Base-by-base conservation (phyloP, 2,888 invertebrate genomes). In the Cepaea hortensis region DNA sequence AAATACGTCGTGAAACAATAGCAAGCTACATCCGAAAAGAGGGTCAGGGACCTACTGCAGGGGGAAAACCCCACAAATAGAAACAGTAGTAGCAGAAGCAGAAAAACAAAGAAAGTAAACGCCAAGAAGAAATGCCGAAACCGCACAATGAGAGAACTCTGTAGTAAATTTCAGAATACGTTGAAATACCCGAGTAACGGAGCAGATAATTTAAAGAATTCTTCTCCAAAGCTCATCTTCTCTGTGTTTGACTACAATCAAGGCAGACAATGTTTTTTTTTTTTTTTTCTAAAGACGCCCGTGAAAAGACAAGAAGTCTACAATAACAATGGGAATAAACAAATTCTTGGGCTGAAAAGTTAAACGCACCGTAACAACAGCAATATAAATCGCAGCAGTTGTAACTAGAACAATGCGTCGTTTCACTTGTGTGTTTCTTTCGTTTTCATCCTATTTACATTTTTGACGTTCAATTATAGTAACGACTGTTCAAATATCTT, bases 1-100 rank as follows among this genome's bases (percentile, higher is more conserved):
- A 77, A 55, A 77, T 6, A n/a, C 13, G n/a, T 55, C n/a, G 77
- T 55, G 13, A 76, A 77, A 55, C 55, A 77, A n/a, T 55, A 77
- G n/a, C 55, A 55, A n/a, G 11, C 46, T 20, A 48, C 2, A 76
- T 50, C 5, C 55, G 23, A 61, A 5, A 68, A n/a, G 61, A 77
- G 23, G 35, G 55, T 61, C 9, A 55, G 3, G 55, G n/a, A 77
- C 73, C 72, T n/a, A 13, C 20, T n/a, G 2, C 20, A 11, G 23
- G 35, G 73, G 55, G 23, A 55, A 77, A 77, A 55, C 77, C 55
- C 77, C n/a, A n/a, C 55, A 23, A 48, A 50, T 50, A 77, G 55
- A 77, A 20, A 55, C 55, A 55, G 7, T 11, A 55, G 55, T 11
- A 11, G 55, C 55, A 55, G 55, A 55, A 55, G 55, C 6, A 55